Base-by-base conservation (phyloP, 2,888 invertebrate species). In the Diabrotica balteata region DNA sequence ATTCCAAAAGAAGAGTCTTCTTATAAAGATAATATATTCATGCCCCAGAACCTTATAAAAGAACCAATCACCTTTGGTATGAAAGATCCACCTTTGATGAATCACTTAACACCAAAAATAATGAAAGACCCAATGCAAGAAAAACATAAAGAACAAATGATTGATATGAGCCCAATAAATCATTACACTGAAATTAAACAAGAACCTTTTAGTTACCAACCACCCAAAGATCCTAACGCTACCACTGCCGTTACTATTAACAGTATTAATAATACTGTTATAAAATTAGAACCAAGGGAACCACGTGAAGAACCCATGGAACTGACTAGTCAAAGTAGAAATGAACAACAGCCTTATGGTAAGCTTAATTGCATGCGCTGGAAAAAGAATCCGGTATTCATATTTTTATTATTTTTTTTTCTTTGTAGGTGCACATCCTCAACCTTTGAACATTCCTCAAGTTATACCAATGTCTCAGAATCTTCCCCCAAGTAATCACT, bases 281-380 rank as follows among this genome's bases (percentile, higher is more conserved):
- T 85, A 45, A 85, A 85, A 75, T 65, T 84, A 49, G 84, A 84
- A 71, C 84, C 84, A 0, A 75, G 83, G 5, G 64, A 57, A 57
- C 43, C 45, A 32, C 55, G 55, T 8, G 84, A 85, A 58, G 84
- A 84, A 72, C 84, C 84, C 0, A 84, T 84, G 67, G 84, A 84
- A 73, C 72, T 84, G 32, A 84, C 84, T 7, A 83, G 75, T 73
- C 78, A 80, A 51, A 74, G 69, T 57, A 67, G 80, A 51, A 73
- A 49, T 43, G 77, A 79, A 50, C 70, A 45, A 58, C 69, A 71
- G 22, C n/a, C 70, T 11, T 72, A 68, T 66, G 45, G 53, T 57
- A 57, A 57, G 55, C 32, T 32, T 17, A 8, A 45, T 57, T 10
- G 5, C 10, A 47, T 47, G 2, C 10, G 7, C 3, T 9, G 2